These are phyloP conservation scores for Ephydatia muelleri DNA, from an alignment of 37 sponge, comb jelly and placozoan species.

Conservation along the genomic window DNA sequence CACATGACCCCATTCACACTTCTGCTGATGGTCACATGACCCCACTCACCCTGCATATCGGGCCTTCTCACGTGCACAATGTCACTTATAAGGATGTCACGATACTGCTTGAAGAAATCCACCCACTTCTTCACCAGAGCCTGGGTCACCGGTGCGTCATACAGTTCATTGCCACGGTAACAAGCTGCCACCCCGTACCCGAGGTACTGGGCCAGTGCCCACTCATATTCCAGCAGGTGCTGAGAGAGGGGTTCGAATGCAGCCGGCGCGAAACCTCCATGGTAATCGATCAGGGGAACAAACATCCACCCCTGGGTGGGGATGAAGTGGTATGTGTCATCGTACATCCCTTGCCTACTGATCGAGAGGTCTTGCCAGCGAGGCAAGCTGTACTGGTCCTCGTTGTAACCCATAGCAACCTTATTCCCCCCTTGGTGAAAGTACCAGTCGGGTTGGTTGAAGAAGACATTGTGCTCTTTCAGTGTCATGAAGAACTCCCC, in stretches of 20 bases:
- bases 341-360: slow-evolving; percentile 63
- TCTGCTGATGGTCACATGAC: too few relatives aligned
- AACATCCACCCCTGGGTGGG: slow-evolving; percentile 78
- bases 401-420: slow-evolving; percentile 58
- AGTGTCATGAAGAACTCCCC: slow-evolving; percentile 41
- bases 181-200: slow-evolving; percentile 69
- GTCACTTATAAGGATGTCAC: slow-evolving; percentile 68
- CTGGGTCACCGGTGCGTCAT: slow-evolving; percentile 31
- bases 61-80: slow-evolving; percentile 69
- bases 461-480: slow-evolving; percentile 39
- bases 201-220: slow-evolving; percentile 68
- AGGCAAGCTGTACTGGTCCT: slow-evolving; percentile 57
- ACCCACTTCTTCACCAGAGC: slow-evolving; percentile 60
- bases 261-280: slow-evolving; percentile 57
- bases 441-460: slow-evolving; percentile 58
- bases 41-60: slow-evolving; percentile 58
- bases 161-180: slow-evolving; percentile 45
- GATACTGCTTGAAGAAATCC: slow-evolving; percentile 55
- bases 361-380: slow-evolving; percentile 62
- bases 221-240: slow-evolving; percentile 52
- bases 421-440: slow-evolving; percentile 62
- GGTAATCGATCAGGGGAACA: slow-evolving; percentile 56
- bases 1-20: neutral
- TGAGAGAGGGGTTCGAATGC: slow-evolving; percentile 52
- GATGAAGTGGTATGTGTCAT: slow-evolving; percentile 68